Percentiles rank a stretch among this genome's conserved stretches.
These are phyloP conservation scores for Zoroaster sp. DNA, from an alignment of 53 echinoderm and acorn worm species.

Conservation along the genomic window DNA sequence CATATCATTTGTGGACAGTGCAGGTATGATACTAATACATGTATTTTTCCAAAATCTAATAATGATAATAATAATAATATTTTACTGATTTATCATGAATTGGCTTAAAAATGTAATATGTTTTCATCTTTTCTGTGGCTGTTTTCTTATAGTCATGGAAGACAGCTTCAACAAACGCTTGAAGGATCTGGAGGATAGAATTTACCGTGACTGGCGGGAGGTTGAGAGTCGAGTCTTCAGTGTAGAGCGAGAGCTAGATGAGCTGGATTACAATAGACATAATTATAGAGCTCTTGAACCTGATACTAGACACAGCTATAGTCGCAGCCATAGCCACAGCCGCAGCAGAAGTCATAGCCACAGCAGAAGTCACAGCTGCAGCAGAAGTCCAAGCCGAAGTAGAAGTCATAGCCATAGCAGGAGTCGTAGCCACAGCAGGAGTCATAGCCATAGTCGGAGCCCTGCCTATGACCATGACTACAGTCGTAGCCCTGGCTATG, in stretches of 20 bases:
- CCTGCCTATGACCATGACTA: neutral
- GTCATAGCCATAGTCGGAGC: neutral
- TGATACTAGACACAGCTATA: neutral
- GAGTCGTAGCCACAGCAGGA: neutral
- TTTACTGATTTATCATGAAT: neutral
- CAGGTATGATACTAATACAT: no score
- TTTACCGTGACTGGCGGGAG: neutral
- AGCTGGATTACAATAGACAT: neutral
- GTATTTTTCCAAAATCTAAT: no score
- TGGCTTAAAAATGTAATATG: no score
- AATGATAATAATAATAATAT: neutral
- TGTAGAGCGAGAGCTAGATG: neutral
- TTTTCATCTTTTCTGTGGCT: neutral
- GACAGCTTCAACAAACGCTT: constrained; percentile 47
- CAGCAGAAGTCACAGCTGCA: neutral
- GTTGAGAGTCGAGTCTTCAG: neutral
- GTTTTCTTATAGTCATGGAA: constrained; percentile 43
- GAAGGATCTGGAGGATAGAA: constrained; percentile 22
- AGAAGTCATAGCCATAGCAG: neutral
- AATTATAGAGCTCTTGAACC: neutral
- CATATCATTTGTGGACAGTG: no score
- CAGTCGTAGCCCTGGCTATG: neutral
- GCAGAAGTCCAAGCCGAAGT: neutral
- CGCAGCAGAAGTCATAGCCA: neutral
- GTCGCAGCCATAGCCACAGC: neutral